Percentiles rank a stretch among this genome's conserved stretches.
phyloP scores from a whole-genome alignment of 2,113 vertebrate genomes.

The Festucalex cinctus region DNA sequence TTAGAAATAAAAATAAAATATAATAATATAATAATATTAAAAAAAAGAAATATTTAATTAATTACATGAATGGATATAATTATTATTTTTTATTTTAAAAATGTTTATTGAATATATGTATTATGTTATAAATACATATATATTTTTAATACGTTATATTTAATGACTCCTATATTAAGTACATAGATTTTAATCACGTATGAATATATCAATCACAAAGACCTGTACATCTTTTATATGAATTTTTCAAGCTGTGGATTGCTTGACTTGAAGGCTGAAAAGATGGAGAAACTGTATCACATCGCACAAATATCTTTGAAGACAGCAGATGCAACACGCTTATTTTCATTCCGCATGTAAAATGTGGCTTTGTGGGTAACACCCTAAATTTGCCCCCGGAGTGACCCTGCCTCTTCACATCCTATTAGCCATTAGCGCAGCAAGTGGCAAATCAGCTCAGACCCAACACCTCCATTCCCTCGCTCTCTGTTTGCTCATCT shows the following conservation, averaged over 20 bases:
- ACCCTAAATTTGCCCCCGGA: constrained; percentile 12
- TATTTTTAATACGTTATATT: too few species aligned
- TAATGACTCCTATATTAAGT: too few species aligned
- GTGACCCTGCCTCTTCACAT: constrained; percentile 45
- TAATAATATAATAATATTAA: too few species aligned
- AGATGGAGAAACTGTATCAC: neutral
- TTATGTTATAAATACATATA: too few species aligned
- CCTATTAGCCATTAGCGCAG: constrained; percentile 49
- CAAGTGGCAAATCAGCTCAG: constrained; percentile 51
- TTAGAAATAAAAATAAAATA: too few species aligned
- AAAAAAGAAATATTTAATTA: too few species aligned
- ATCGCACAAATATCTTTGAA: neutral
- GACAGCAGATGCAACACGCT: neutral
- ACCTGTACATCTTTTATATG: neutral
- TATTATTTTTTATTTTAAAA: too few species aligned
- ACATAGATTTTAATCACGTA: too few species aligned
- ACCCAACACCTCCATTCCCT: constrained; percentile 46
- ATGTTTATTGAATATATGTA: too few species aligned
- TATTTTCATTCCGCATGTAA: neutral
- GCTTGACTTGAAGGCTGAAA: neutral
- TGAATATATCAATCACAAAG: too few species aligned
- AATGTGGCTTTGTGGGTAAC: neutral
- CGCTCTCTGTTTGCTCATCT: constrained; percentile 37
- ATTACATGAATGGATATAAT: too few species aligned
- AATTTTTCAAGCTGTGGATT: neutral